Base-by-base conservation (phyloP, 2,888 invertebrate species). In the Epirrhoe alternata region DNA sequence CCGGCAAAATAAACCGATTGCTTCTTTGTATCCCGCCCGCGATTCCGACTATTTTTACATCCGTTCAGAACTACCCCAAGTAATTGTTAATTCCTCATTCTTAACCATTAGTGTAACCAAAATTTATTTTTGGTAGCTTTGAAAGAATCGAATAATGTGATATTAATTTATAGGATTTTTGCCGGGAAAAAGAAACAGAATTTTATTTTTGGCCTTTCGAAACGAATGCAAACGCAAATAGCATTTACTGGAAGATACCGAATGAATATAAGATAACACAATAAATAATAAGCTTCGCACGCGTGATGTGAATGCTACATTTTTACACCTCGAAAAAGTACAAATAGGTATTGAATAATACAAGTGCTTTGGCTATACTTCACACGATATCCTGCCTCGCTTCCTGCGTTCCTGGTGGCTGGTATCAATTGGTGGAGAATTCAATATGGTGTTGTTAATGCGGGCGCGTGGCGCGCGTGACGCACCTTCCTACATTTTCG, bases 401-500 rank as follows among this genome's bases (percentile, higher is more conserved):
- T 86, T 90, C 89, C 90, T 87, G 86, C 76, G 79, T 79, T 84
- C 79, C 77, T 85, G 84, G 85, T 86, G 86, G 82, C 83, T 85
- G 80, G 83, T 88, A 85, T 84, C 88, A 89, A 88, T 90, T 88
- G 87, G 78, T 83, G 74, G 80, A 82, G 86, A 88, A 89, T 90
- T 89, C 87, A 89, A 89, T 90, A 90, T 86, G 82, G 80, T 78
- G 81, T 72, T 77, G 80, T 81, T 77, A 77, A 74, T 86, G 86
- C 85, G 83, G 83, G 84, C 80, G 75, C 77, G 77, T 65, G 73
- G 66, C 75, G 77, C 72, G 74, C 74, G 73, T 80, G 81, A 82
- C 84, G 78, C 79, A 75, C 77, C 75, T 77, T 51, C 50, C 49
- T 35, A 64, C 53, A 58, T 58, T 77, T 82, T 82, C 74, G 82